Evolutionary conservation across 2,797 vertebrate genomes (phyloP).

Genomic region (Etheostoma perlongum): DNA sequence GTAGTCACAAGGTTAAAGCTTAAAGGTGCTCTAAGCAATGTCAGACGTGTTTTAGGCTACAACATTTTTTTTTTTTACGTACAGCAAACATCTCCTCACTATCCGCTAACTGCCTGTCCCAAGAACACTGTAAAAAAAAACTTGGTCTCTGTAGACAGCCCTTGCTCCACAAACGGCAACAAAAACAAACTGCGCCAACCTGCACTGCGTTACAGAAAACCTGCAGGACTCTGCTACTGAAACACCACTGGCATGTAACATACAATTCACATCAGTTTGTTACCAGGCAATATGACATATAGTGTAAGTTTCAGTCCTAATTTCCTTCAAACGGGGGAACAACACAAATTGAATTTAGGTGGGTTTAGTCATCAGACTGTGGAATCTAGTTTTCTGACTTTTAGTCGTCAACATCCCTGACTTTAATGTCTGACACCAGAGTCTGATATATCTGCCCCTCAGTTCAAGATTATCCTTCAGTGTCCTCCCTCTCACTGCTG

Average conservation of each 20-base stretch:
- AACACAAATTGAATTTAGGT: not conserved
- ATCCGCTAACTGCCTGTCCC: too few relatives aligned
- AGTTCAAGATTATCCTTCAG: constrained; percentile 50
- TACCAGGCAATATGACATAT: not conserved
- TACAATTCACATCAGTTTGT: constrained; percentile 10
- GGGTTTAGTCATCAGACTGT: constrained; percentile 22
- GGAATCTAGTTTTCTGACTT: too few relatives aligned
- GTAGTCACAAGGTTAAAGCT: not conserved
- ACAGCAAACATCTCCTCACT: too few relatives aligned
- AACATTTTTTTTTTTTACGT: too few relatives aligned
- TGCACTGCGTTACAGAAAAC: constrained; percentile 4
- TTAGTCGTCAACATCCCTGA: not conserved
- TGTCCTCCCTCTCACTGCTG: constrained; percentile 43
- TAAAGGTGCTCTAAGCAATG: too few relatives aligned
- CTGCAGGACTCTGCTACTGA: constrained; percentile 15
- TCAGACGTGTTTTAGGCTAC: too few relatives aligned
- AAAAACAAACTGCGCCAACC: too few relatives aligned
- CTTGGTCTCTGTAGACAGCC: too few relatives aligned
- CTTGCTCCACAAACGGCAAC: too few relatives aligned
- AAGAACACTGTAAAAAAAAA: too few relatives aligned
- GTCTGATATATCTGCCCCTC: constrained; percentile 35
- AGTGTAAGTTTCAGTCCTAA: constrained; percentile 3
- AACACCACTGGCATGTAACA: constrained; percentile 1
- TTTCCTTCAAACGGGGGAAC: not conserved
- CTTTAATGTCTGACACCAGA: constrained; percentile 31